A percentile compares a stretch with the other conserved stretches of the same genome.
Evolutionary conservation across 2,797 vertebrate genomes (phyloP).

Genomic region (Muscicapa striata): DNA sequence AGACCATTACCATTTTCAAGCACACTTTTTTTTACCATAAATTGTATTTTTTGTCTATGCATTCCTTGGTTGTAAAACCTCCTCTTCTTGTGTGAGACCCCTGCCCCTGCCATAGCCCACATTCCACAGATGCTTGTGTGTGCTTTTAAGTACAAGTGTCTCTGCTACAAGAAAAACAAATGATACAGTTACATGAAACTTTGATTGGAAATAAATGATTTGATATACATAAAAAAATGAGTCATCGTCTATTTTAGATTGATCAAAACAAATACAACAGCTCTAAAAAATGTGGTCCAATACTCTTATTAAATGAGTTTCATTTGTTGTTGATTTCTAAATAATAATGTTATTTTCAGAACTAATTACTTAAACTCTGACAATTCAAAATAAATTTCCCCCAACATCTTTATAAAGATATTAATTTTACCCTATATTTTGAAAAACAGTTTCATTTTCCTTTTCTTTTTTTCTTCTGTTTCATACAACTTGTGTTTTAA

Average conservation of each 20-base stretch:
- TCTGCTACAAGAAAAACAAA: neutral
- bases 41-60: neutral
- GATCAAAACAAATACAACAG: neutral
- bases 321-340: constrained; percentile 33
- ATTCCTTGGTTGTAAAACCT: neutral
- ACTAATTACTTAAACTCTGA: neutral
- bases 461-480: neutral
- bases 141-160: neutral
- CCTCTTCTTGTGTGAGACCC: neutral
- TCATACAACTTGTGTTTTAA: constrained; percentile 69
- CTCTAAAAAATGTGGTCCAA: neutral
- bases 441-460: constrained; percentile 43
- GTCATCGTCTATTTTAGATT: neutral
- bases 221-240: neutral
- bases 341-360: neutral
- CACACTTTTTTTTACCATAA: neutral
- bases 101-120: neutral
- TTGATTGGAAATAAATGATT: neutral
- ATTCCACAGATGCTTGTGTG: neutral
- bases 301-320: neutral
- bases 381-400: neutral
- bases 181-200: neutral
- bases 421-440: constrained; percentile 40
- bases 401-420: neutral
- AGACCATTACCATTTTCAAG: neutral